phyloP scores from a whole-genome alignment of 2,113 vertebrate genomes.

The Crotalus tigris region DNA sequence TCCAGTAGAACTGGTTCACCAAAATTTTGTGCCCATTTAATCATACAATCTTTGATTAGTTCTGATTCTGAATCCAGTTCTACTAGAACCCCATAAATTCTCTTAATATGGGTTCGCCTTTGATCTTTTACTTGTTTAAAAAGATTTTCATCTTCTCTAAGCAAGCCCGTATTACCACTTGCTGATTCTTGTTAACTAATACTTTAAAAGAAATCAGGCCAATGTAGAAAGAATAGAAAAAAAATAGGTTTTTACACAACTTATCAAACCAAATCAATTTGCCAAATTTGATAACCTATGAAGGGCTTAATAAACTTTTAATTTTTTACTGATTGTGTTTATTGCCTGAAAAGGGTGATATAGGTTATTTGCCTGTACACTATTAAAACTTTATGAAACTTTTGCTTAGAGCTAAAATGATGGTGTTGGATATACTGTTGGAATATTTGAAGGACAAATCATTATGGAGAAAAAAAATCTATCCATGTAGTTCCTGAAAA shows the following conservation, averaged over 20 bases:
- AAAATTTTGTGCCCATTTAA: too few relatives aligned
- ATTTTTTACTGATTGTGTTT: neutral
- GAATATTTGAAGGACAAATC: neutral
- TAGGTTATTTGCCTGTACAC: neutral
- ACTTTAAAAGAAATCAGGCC: neutral
- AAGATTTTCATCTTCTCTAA: too few relatives aligned
- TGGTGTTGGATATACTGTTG: neutral
- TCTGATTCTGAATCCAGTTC: too few relatives aligned
- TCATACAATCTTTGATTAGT: too few relatives aligned
- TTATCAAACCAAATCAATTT: neutral
- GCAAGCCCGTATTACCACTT: neutral
- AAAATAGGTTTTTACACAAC: neutral
- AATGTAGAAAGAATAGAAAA: neutral
- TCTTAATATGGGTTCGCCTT: too few relatives aligned
- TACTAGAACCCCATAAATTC: too few relatives aligned
- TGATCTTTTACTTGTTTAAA: too few relatives aligned
- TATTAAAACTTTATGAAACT: neutral
- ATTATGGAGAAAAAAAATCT: neutral
- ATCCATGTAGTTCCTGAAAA: neutral
- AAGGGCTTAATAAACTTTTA: neutral
- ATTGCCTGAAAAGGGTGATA: neutral
- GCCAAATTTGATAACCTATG: neutral
- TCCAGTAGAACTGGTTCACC: too few relatives aligned
- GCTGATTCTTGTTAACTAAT: neutral
- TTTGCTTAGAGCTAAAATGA: neutral